phyloP scores from a whole-genome alignment of 2,888 invertebrate genomes.

The Amphipyra berbera region DNA sequence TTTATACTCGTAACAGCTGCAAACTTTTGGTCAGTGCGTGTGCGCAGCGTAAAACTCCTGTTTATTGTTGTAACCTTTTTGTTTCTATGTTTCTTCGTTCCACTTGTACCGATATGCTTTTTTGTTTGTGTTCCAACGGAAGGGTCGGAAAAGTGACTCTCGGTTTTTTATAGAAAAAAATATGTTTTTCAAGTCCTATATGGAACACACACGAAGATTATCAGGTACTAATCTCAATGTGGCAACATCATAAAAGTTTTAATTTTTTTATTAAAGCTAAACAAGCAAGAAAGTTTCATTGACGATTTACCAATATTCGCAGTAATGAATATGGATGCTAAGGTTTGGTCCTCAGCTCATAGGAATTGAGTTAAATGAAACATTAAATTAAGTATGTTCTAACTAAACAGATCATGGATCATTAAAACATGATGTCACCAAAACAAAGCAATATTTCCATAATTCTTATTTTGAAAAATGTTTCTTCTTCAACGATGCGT shows the following conservation, averaged over 20 bases:
- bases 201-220: conserved; percentile 73
- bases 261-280: no score
- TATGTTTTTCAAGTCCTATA: conserved; percentile 32
- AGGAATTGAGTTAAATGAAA: no score
- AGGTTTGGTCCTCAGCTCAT: no score
- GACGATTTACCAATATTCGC: no score
- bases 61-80: conserved; percentile 83
- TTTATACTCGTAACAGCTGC: conserved; percentile 88
- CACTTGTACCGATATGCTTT: conserved; percentile 60
- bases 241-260: conserved; percentile 21
- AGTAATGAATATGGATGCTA: no score
- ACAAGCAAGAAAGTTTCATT: no score
- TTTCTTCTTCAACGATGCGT: conserved; percentile 43
- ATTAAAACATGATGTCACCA: background rate
- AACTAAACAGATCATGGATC: no score
- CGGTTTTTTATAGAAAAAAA: conserved; percentile 49
- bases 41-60: conserved; percentile 68
- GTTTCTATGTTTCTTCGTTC: conserved; percentile 73
- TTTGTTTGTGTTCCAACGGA: conserved; percentile 72
- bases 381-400: no score
- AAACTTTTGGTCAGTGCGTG: conserved; percentile 89
- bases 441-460: conserved; percentile 7
- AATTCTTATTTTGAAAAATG: conserved; percentile 40
- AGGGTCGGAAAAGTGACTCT: conserved; percentile 69
- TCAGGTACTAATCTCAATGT: conserved; percentile 5